phyloP scores from a whole-genome alignment of 2,888 invertebrate genomes.

The Seira sanloemensis region DNA sequence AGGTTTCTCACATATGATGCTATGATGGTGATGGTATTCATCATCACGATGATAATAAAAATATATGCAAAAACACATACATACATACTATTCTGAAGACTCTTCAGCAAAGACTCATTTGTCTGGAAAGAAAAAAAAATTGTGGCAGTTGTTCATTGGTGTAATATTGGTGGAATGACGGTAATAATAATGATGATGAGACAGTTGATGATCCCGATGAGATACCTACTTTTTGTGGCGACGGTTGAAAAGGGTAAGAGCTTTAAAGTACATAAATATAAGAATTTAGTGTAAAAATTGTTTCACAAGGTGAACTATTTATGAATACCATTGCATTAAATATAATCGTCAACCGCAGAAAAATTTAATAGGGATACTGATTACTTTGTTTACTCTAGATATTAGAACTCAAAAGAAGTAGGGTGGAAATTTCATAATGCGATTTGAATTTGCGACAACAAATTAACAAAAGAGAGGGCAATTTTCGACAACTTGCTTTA shows the following conservation, averaged over 20 bases:
- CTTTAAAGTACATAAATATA: not conserved
- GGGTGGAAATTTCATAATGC: too few relatives aligned
- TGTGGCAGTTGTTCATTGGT: slow-evolving; percentile 11
- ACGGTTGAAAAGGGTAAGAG: not conserved
- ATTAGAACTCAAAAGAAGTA: too few relatives aligned
- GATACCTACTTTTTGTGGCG: not conserved
- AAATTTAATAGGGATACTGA: not conserved
- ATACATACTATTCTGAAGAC: slow-evolving; percentile 48
- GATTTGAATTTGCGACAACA: too few relatives aligned
- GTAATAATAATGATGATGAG: slow-evolving; percentile 9
- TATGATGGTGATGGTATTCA: slow-evolving; percentile 33
- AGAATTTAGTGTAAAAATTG: not conserved
- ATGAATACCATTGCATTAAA: not conserved
- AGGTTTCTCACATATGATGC: too few relatives aligned
- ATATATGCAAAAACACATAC: not conserved
- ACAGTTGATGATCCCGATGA: slow-evolving; percentile 14
- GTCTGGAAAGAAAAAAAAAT: slow-evolving; percentile 35
- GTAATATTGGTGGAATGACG: not conserved
- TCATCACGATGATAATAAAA: not conserved
- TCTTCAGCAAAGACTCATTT: too few relatives aligned
- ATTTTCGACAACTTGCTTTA: too few relatives aligned
- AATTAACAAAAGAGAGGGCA: too few relatives aligned
- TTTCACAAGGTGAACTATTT: not conserved
- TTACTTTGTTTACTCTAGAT: too few relatives aligned
- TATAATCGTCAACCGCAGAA: too few relatives aligned